These are phyloP conservation scores for Xenops minutus DNA, from an alignment of 2,797 vertebrate species.

Conservation along the genomic window DNA sequence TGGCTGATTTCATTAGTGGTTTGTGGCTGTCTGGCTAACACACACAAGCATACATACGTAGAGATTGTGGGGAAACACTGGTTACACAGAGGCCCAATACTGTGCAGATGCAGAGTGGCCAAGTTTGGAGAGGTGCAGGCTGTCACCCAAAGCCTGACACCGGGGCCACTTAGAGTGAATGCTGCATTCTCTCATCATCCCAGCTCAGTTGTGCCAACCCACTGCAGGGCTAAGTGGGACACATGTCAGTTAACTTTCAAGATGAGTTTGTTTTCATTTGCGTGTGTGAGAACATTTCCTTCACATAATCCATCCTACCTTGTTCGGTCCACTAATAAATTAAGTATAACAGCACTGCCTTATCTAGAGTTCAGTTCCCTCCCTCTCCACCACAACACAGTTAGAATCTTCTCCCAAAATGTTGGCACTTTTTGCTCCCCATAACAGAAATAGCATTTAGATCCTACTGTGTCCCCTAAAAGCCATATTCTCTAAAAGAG, in stretches of 20 bases:
- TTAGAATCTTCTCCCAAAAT: background rate
- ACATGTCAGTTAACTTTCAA: background rate
- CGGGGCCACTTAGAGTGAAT: rapidly evolving
- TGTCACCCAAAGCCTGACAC: background rate
- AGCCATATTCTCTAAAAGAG: background rate
- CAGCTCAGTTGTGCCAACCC: background rate
- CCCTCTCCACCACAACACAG: background rate
- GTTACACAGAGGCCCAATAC: background rate
- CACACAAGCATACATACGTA: background rate
- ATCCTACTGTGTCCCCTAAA: background rate
- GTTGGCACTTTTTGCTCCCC: background rate
- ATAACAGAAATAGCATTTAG: background rate
- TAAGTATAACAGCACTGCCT: background rate
- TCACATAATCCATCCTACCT: background rate
- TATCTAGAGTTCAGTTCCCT: background rate
- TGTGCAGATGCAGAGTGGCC: background rate
- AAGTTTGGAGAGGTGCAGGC: rapidly evolving
- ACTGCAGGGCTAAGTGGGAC: background rate
- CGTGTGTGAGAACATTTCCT: background rate
- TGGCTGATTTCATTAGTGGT: background rate
- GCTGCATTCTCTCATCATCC: rapidly evolving
- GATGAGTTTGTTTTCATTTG: background rate
- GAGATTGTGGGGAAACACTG: background rate
- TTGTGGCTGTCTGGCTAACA: background rate
- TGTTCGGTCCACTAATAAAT: background rate